Evolutionary conservation across 2,888 invertebrate genomes (phyloP).

Genomic region (Rapana venosa): DNA sequence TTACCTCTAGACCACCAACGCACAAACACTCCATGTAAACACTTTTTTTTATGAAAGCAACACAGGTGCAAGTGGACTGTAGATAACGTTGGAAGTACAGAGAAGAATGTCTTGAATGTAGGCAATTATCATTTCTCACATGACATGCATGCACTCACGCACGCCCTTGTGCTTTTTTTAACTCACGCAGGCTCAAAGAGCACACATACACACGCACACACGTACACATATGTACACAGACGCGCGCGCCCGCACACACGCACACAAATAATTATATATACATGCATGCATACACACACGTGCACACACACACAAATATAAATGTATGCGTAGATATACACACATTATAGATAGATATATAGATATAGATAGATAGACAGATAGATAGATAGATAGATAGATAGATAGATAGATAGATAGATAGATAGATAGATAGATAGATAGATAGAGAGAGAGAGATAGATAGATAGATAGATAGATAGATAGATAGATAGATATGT

Average conservation of each 20-base stretch:
- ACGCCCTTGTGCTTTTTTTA: too few relatives aligned
- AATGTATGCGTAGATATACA: too few relatives aligned
- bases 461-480: background rate
- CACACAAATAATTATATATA: background rate
- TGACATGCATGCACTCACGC: too few relatives aligned
- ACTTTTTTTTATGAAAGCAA: too few relatives aligned
- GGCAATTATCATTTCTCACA: too few relatives aligned
- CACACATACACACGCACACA: background rate
- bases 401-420: background rate
- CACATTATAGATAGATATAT: background rate
- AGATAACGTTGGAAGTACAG: too few relatives aligned
- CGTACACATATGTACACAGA: background rate
- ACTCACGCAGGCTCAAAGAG: too few relatives aligned
- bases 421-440: background rate
- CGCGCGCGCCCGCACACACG: background rate
- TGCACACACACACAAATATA: background rate
- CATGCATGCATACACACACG: background rate
- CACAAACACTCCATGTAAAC: too few relatives aligned
- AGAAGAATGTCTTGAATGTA: too few relatives aligned
- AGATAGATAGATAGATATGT: background rate
- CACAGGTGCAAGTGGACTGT: too few relatives aligned
- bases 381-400: background rate
- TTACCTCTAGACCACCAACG: too few relatives aligned
- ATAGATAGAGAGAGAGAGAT: background rate
- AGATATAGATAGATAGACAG: background rate